A percentile compares a stretch with the other conserved stretches of the same genome.
phyloP scores from a whole-genome alignment of 2,797 vertebrate species.

The Peromyscus aztecus region DNA sequence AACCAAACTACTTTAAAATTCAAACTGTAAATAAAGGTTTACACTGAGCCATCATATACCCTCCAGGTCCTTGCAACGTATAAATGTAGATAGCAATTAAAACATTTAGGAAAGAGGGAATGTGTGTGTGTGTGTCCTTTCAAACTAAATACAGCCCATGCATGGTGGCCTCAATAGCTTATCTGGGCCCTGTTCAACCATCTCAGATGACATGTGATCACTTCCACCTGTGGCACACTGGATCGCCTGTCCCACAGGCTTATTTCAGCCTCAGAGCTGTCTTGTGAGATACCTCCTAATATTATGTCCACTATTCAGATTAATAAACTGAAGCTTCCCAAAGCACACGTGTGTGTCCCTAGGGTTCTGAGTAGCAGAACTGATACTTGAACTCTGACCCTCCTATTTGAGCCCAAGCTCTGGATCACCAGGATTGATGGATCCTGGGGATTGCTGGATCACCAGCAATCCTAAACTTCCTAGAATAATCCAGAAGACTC shows the following conservation, averaged over 20 bases:
- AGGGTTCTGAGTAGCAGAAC: background rate
- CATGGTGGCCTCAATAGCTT: no score
- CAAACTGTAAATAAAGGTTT: constrained; percentile 7
- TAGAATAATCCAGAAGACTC: background rate
- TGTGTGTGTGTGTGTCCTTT: background rate
- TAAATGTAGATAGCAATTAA: background rate
- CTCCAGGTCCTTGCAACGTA: background rate
- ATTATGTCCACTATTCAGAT: background rate
- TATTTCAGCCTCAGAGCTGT: background rate
- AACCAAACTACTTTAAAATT: background rate
- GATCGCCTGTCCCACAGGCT: background rate
- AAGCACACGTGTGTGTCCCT: background rate
- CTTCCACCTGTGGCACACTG: background rate
- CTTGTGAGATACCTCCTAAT: background rate
- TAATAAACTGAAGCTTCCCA: background rate
- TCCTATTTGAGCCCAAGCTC: background rate
- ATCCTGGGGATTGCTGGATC: background rate
- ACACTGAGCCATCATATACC: background rate
- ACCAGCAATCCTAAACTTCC: background rate
- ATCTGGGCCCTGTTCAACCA: background rate
- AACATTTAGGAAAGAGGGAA: background rate
- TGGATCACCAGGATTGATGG: no score
- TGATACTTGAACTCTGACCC: constrained; percentile 13
- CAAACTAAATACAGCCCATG: background rate
- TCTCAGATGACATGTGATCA: background rate